Evolutionary conservation across 2,888 invertebrate species (phyloP).

Genomic region (Loripinus fragilis): DNA sequence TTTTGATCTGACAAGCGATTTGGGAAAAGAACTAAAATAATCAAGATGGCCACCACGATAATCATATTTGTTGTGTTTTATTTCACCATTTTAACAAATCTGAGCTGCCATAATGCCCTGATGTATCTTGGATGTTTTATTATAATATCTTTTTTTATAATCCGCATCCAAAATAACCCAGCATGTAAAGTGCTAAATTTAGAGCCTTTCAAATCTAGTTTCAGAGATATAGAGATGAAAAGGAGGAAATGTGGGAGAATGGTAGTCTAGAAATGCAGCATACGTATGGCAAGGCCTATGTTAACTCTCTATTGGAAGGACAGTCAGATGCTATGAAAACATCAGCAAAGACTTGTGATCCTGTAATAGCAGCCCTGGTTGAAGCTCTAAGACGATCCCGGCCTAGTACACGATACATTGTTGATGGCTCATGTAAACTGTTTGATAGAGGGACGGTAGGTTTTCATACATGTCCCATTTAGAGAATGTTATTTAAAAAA

Average conservation of each 20-base stretch:
- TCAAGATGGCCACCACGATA: no score
- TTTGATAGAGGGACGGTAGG: not conserved
- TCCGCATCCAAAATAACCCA: no score
- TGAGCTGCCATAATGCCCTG: no score
- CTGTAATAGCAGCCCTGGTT: not conserved
- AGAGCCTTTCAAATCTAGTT: slow-evolving; percentile 3
- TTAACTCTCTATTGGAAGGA: slow-evolving; percentile 19
- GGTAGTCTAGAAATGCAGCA: slow-evolving; percentile 37
- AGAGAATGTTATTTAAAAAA: no score
- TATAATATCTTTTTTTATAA: no score
- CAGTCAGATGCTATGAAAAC: not conserved
- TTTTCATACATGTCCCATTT: no score
- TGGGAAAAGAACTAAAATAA: no score
- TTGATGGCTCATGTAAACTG: not conserved
- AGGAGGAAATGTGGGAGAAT: slow-evolving; percentile 41
- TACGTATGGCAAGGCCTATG: slow-evolving; percentile 31
- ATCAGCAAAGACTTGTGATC: not conserved
- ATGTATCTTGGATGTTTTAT: not conserved
- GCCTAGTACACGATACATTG: not conserved
- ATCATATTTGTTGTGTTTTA: no score
- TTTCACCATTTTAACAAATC: not conserved
- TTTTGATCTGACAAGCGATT: no score
- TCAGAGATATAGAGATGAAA: slow-evolving; percentile 30
- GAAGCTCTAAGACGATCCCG: not conserved
- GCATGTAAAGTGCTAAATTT: no score